phyloP scores from a whole-genome alignment of 2,113 vertebrate species.

The Zosterops hypoxanthus region DNA sequence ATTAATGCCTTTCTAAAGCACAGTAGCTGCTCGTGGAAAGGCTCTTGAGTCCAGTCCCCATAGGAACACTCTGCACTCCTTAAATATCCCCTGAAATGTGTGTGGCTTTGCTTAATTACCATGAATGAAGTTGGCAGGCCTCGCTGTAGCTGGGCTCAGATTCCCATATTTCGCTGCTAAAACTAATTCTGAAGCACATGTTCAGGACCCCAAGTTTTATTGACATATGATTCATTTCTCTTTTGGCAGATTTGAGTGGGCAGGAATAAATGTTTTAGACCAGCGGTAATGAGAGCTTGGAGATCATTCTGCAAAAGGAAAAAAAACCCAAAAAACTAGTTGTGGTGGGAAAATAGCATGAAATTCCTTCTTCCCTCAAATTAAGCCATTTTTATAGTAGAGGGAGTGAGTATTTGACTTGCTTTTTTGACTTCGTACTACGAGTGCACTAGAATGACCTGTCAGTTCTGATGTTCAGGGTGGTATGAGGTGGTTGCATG shows the following conservation, averaged over 20 bases:
- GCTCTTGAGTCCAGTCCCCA: slow-evolving; percentile 15
- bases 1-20: not conserved
- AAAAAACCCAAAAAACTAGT: not conserved
- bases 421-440: not conserved
- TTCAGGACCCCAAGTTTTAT: slow-evolving; percentile 46
- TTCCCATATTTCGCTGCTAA: not conserved
- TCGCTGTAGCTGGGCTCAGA: slow-evolving; percentile 1
- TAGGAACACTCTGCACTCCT: slow-evolving; percentile 27
- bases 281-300: slow-evolving; percentile 49
- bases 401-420: not conserved
- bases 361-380: not conserved
- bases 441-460: not conserved
- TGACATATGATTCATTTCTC: slow-evolving; percentile 67
- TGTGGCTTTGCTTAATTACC: slow-evolving; percentile 44
- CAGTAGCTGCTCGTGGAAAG: not conserved
- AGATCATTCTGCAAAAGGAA: not conserved
- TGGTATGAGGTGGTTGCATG: fast-evolving
- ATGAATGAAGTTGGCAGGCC: slow-evolving; percentile 49
- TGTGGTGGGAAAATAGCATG: not conserved
- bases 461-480: not conserved
- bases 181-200: slow-evolving; percentile 24
- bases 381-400: not conserved
- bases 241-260: slow-evolving; percentile 53
- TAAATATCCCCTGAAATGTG: slow-evolving; percentile 15
- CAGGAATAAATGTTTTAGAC: slow-evolving; percentile 44